phyloP scores from a whole-genome alignment of 2,888 invertebrate genomes.

The Adineta ricciae region DNA sequence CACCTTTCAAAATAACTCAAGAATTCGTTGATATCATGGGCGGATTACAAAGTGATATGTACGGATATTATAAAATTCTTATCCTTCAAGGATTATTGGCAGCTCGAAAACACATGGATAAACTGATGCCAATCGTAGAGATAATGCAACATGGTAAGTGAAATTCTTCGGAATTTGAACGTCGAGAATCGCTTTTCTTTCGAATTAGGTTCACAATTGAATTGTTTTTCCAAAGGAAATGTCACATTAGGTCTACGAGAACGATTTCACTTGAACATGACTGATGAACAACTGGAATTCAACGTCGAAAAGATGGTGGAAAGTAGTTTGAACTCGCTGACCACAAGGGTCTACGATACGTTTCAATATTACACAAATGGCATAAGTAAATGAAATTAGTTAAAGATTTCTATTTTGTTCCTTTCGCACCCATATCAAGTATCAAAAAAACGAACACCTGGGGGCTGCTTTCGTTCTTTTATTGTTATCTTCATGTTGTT shows the following conservation, averaged over 20 bases:
- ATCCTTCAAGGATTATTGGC: conserved; percentile 88
- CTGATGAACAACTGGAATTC: conserved; percentile 83
- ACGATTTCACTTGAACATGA: conserved; percentile 82
- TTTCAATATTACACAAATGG: conserved; percentile 77
- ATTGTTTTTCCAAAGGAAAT: conserved; percentile 69
- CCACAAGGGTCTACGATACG: conserved; percentile 93
- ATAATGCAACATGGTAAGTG: conserved; percentile 64
- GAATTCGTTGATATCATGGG: conserved; percentile 99
- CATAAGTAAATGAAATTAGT: conserved; percentile 14
- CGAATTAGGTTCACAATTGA: conserved; percentile 73
- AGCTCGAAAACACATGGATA: conserved; percentile 92
- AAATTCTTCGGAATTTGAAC: not conserved
- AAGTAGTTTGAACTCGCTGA: conserved; percentile 83
- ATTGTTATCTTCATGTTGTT: conserved; percentile 7
- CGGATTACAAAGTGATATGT: conserved; percentile 87
- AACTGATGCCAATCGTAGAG: conserved; percentile 86
- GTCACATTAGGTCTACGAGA: conserved; percentile 81
- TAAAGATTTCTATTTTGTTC: not conserved
- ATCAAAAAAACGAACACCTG: not conserved
- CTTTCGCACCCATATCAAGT: not conserved
- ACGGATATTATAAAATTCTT: conserved; percentile 90
- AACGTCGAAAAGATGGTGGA: conserved; percentile 86
- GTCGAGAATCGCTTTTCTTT: not conserved
- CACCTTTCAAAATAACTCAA: conserved; percentile 79
- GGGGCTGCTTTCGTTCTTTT: not conserved